Base-by-base conservation (phyloP, 2,888 invertebrate genomes). In the Malacosoma neustria region DNA sequence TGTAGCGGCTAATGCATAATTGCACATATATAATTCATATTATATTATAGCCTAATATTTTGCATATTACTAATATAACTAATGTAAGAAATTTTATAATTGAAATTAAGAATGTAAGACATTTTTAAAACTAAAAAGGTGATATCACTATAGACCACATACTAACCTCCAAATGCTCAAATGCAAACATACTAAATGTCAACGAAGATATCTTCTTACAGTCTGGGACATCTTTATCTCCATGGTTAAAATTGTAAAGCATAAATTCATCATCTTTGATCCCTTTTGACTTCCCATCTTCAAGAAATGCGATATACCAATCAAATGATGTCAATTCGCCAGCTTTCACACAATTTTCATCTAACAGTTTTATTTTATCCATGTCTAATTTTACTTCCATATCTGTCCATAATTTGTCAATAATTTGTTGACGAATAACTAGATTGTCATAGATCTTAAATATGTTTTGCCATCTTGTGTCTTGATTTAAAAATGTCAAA, bases 401-500 rank as follows among this genome's bases (percentile, higher is more conserved):
- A 11, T 81, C 72, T 1, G 72, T 57, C 88, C 90, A 90, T 45
- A 89, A 71, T 33, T 76, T 81, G 48, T 91, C 91, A 39, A 93
- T 89, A 7, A 87, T 73, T 35, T 85, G 80, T 62, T 92, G 92
- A 37, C 89, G 87, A 3, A 76, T 75, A 7, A 88, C 70, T 38
- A 94, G 85, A 52, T 92, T 90, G 51, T 90, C 79, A 59, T 91
- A 90, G 31, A 92, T 65, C 32, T 80, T 80, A 41, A 88, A 85
- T 33, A 91, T 88, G 42, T 87, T 87, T 35, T 87, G 84, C 62
- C 88, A 88, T 13, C 92, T 79, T 30, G 89, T 89, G 58, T 93
- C 93, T 76, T 95, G 94, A 43, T 92, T 91, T 56, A 94, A 71
- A 54, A 94, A 89, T 2, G 91, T 90, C 37, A 94, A 75, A 32